Conservation (phyloP, 1,140 invertebrate genomes). For the Penaeus indicus region DNA sequence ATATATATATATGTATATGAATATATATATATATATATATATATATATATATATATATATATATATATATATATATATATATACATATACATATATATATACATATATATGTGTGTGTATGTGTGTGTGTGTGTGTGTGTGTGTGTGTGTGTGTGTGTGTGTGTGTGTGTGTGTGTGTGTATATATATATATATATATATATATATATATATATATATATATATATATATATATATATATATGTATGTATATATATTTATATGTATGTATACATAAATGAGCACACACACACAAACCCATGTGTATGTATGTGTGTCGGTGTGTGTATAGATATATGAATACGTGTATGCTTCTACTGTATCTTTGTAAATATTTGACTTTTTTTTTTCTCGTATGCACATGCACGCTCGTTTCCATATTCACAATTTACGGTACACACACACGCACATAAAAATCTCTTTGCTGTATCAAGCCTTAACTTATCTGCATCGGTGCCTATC, state of each 20-base stretch:
- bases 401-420: too few species aligned
- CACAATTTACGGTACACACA: too few species aligned
- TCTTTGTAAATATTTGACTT: too few species aligned
- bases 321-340: background rate
- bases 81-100: conserved; percentile 12
- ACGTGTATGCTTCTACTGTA: background rate
- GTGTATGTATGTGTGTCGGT: background rate
- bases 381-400: too few species aligned
- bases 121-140: conserved; percentile 6
- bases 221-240: conserved; percentile 31
- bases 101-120: conserved; percentile 13
- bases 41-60: background rate
- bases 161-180: conserved; percentile 3
- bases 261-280: conserved; percentile 24
- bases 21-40: conserved; percentile 18
- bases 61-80: background rate
- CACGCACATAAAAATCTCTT: too few species aligned
- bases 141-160: conserved; percentile 23
- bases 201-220: conserved; percentile 17
- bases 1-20: conserved; percentile 36
- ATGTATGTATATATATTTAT: background rate
- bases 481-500: too few species aligned
- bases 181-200: background rate
- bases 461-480: too few species aligned
- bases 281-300: background rate